phyloP scores from a whole-genome alignment of 2,888 invertebrate species.

The Apoderus coryli region DNA sequence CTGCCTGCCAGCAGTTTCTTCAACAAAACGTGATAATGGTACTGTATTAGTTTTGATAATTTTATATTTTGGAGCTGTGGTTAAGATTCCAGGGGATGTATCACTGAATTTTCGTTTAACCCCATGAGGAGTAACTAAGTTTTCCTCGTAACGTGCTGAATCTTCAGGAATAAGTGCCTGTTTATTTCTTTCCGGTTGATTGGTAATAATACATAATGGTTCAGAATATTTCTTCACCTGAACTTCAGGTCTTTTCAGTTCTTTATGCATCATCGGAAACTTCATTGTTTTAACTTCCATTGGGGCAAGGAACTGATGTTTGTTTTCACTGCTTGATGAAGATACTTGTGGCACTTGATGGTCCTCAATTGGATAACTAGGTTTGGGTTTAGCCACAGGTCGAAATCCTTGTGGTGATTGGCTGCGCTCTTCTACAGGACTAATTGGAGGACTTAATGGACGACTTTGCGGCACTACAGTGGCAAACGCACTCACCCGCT shows the following conservation, averaged over 20 bases:
- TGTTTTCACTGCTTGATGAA: slow-evolving; percentile 17
- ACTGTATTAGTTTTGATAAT: slow-evolving; percentile 16
- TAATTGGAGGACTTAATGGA: slow-evolving; percentile 47
- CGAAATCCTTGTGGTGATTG: slow-evolving; percentile 26
- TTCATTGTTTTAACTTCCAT: slow-evolving; percentile 27
- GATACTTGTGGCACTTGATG: slow-evolving; percentile 25
- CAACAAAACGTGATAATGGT: slow-evolving; percentile 9
- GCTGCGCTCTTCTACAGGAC: slow-evolving; percentile 34
- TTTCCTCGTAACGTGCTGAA: slow-evolving; percentile 27
- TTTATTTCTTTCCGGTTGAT: slow-evolving; percentile 28
- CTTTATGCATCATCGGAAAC: slow-evolving; percentile 25
- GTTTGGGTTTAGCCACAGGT: slow-evolving; percentile 22
- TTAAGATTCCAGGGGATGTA: slow-evolving; percentile 20
- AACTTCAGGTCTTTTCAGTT: slow-evolving; percentile 16
- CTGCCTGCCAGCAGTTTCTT: slow-evolving; percentile 5
- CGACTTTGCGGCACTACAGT: slow-evolving; percentile 27
- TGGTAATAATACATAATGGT: slow-evolving; percentile 30
- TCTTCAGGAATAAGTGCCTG: slow-evolving; percentile 28
- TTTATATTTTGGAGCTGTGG: slow-evolving; percentile 19
- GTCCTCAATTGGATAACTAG: slow-evolving; percentile 18
- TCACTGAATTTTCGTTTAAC: slow-evolving; percentile 24
- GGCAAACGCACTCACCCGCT: slow-evolving; percentile 36
- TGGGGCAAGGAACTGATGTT: slow-evolving; percentile 13
- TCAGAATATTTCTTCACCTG: slow-evolving; percentile 24
- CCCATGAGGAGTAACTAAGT: slow-evolving; percentile 21